These are phyloP conservation scores for Brachypodius melanocephalos DNA, from an alignment of 2,113 vertebrate genomes.

Conservation along the genomic window DNA sequence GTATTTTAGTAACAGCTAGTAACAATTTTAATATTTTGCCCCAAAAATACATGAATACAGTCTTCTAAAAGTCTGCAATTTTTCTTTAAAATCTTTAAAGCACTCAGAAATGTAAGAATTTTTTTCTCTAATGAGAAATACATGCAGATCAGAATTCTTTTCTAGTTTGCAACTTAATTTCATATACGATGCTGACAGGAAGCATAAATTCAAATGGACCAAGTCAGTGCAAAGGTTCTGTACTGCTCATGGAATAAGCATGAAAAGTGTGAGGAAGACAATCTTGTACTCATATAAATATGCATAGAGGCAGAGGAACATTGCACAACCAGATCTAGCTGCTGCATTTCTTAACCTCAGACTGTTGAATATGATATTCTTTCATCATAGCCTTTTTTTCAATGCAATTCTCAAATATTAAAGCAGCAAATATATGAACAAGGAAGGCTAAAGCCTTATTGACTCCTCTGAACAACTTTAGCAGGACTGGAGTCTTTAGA, in stretches of 20 bases:
- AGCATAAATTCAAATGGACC: not conserved
- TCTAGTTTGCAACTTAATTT: not conserved
- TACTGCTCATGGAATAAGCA: not conserved
- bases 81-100: not conserved
- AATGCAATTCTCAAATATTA: not conserved
- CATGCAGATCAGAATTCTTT: not conserved
- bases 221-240: not conserved
- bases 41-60: not conserved
- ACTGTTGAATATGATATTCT: not conserved
- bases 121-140: not conserved
- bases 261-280: not conserved
- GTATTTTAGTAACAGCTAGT: not conserved
- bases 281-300: not conserved
- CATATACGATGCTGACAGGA: not conserved
- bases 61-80: not conserved
- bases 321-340: not conserved
- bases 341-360: not conserved
- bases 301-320: not conserved
- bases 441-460: not conserved
- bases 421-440: not conserved
- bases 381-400: not conserved
- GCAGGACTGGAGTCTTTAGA: not conserved
- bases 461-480: not conserved
- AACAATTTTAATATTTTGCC: not conserved
- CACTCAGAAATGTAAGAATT: not conserved